Conservation (phyloP, 2,113 vertebrate genomes). For the Pomatostomus ruficeps region DNA sequence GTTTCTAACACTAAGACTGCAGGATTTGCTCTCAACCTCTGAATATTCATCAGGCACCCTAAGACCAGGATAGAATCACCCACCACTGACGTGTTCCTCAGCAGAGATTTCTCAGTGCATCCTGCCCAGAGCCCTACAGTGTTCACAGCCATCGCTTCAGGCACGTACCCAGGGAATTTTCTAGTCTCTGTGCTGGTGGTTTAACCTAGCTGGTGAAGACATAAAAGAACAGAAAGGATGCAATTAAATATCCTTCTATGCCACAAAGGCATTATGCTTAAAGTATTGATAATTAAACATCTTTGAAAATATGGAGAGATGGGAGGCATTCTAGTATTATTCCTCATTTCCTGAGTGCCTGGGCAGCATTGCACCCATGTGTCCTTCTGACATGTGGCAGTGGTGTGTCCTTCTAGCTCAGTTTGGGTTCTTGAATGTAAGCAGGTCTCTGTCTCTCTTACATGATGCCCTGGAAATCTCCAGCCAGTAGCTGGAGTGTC, state of each 20-base stretch:
- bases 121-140: not conserved
- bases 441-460: not conserved
- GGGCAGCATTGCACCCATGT: not conserved
- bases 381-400: not conserved
- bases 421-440: not conserved
- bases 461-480: not conserved
- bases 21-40: not conserved
- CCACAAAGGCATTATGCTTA: not conserved
- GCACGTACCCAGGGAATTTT: not conserved
- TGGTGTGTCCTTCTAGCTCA: not conserved
- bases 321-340: not conserved
- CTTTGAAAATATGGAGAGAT: not conserved
- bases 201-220: not conserved
- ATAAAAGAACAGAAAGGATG: not conserved
- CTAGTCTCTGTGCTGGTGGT: not conserved
- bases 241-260: not conserved
- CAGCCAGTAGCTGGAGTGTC: too few relatives aligned
- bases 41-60: not conserved
- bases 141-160: accelerated
- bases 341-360: not conserved
- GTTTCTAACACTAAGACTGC: not conserved
- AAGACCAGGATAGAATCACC: not conserved
- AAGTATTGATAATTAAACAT: not conserved
- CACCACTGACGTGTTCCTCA: not conserved
- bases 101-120: not conserved